Base-by-base conservation (phyloP, 2,888 invertebrate species). In the Prosopocoilus inquinatus region DNA sequence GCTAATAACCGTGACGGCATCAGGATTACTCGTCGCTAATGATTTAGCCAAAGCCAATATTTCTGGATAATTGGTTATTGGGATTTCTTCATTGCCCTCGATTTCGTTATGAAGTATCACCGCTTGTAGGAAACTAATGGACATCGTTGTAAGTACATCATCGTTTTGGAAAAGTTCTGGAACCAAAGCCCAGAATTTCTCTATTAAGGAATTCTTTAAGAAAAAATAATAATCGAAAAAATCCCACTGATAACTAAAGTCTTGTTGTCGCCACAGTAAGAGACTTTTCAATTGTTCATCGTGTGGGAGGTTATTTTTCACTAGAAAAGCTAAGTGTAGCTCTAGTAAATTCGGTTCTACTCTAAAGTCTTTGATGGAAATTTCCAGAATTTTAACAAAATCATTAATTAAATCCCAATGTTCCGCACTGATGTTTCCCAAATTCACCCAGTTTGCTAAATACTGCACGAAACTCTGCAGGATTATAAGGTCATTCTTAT, bases 401-500 rank as follows among this genome's bases (percentile, higher is more conserved):
- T 51, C 50, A 16, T 33, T n/a, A 4, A 51, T 51, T 4, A 15
- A 32, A 16, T 51, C n/a, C 50, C 50, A 51, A 11, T 9, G n/a
- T 13, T 32, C 44, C 4, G 7, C 16, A 7, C 35, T 20, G 2
- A 51, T 9, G 2, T 15, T 51, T 12, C 8, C 16, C 9, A 34
- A 9, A 13, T 13, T 16, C 4, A 34, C 34, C 9, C n/a, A 45
- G 9, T 34, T 2, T 11, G 13, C n/a, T 9, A 51, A 11, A 13
- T 51, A 13, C 1, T 13, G 13, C 4, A 8, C 5, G 45, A 55
- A 28, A 12, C 13, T 7, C 3, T 15, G 20, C 12, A 50, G 11
- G 5, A 50, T 9, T 15, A 2, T 33, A 35, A 16, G 11, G 12
- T 55, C 55, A 20, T 55, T 55, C 33, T 33, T 55, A 32, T 55